Evolutionary conservation across 2,113 vertebrate genomes (phyloP), one percentile per base, ranked within the genome.

Genomic region (Mormyrus iriodes): DNA sequence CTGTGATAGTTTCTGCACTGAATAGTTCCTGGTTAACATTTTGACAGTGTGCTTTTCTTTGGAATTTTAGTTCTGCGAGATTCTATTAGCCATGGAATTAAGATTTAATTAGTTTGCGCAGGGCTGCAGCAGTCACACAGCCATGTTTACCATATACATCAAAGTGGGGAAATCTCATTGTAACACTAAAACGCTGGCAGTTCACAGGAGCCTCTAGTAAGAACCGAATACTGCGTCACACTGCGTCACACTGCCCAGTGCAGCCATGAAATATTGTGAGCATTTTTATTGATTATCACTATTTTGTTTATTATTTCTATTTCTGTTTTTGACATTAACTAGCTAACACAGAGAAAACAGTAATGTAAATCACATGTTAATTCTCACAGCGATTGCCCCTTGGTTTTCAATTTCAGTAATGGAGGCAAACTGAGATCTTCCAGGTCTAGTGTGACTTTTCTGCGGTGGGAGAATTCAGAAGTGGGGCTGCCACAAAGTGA

Each of bases 281-380:
- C 53, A 69, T 17, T 12, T 86, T 24, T 21, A 9, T 49, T 19
- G 21, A 39, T 24, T 55, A 8, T 13, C 61, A 31, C 61, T 39
- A 39, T 83, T 83, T 46, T 79, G 39, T 76, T 15, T 76, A 79
- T 79, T 39, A 31, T 12, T 31, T 13, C n/a, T 10, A 27, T 69
- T 69, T 13, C 61, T 69, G 61, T 69, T 42, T 42, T 79, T 42
- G 1, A 21, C 31, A 53, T 76, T 89, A 27, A 42, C 31, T 86
- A 85, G 48, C 49, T 51, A 79, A 79, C 48, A 87, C 24, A 90
- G 7, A 31, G 15, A 53, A 87, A 90, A 88, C 65, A 51, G 19
- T 90, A 53, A 90, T 53, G 87, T 73, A 90, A 90, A 73, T 85
- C 58, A 88, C 58, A 69, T 55, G 79, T 88, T 88, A 73, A 85